Evolutionary conservation across 2,888 invertebrate species (phyloP).

Genomic region (Caenorhabditis sinica): DNA sequence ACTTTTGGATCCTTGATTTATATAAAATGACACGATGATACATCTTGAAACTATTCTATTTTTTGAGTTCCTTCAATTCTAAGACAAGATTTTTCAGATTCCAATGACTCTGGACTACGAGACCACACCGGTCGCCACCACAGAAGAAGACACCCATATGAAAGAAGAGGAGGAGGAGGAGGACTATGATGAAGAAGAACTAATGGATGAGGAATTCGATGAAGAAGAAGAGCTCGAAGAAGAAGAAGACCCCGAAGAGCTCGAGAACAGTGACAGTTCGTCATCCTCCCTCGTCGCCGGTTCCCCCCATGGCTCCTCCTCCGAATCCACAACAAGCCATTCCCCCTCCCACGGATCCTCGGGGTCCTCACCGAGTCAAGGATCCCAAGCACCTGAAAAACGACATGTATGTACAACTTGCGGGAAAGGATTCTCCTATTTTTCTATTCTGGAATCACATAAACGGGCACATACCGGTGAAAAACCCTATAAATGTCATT

Average conservation of each 20-base stretch:
- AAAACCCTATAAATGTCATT: slow-evolving; percentile 83
- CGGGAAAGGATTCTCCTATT: slow-evolving; percentile 81
- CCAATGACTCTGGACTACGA: slow-evolving; percentile 52
- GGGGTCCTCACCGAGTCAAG: slow-evolving; percentile 34
- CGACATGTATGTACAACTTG: slow-evolving; percentile 81
- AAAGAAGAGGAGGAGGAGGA: slow-evolving; percentile 53
- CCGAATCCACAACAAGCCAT: slow-evolving; percentile 39
- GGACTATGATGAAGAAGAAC: slow-evolving; percentile 66
- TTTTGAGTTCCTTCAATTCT: background rate
- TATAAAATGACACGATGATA: too few relatives aligned
- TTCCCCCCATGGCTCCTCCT: slow-evolving; percentile 49
- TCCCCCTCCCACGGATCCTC: slow-evolving; percentile 49
- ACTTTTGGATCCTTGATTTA: background rate
- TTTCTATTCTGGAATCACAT: slow-evolving; percentile 84
- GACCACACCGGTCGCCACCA: background rate
- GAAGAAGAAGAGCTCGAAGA: slow-evolving; percentile 54
- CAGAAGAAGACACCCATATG: slow-evolving; percentile 31
- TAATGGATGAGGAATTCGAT: slow-evolving; percentile 61
- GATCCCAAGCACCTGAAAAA: slow-evolving; percentile 74
- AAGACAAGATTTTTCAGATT: background rate
- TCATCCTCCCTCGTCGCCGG: slow-evolving; percentile 53
- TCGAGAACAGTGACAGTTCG: slow-evolving; percentile 53
- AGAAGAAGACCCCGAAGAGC: slow-evolving; percentile 16
- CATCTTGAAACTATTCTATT: background rate
- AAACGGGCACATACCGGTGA: slow-evolving; percentile 84